A percentile compares a stretch with the other conserved stretches of the same genome.
Conservation (phyloP, 2,113 vertebrate genomes). For the Chamaea fasciata region DNA sequence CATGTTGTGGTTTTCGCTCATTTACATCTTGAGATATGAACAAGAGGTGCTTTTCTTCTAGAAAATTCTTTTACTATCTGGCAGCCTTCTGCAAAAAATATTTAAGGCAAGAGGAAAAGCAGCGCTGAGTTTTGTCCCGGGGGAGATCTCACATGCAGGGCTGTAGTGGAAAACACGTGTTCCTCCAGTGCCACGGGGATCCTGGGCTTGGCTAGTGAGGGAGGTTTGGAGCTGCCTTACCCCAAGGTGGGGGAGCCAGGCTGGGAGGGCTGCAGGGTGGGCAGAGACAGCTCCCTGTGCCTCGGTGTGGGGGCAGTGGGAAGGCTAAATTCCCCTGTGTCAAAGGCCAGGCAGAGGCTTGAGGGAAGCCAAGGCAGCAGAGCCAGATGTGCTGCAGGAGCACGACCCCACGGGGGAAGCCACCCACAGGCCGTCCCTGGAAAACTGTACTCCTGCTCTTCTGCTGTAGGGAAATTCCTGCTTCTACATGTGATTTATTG, state of each 20-base stretch:
- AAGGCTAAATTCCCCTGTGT: neutral
- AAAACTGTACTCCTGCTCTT: neutral
- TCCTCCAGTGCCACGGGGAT: neutral
- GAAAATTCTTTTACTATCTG: neutral
- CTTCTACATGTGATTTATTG: neutral
- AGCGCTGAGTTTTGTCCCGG: neutral
- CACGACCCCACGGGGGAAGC: neutral
- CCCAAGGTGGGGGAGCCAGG: neutral
- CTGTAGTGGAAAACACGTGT: neutral
- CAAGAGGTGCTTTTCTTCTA: neutral
- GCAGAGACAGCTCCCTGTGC: neutral
- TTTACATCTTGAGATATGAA: neutral
- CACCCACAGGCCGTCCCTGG: neutral
- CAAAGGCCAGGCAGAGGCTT: neutral
- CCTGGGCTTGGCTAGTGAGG: rapidly evolving
- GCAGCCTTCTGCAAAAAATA: neutral
- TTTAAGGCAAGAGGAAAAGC: neutral
- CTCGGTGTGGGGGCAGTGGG: rapidly evolving
- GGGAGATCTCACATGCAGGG: neutral
- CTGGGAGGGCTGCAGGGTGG: neutral
- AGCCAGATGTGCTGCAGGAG: neutral
- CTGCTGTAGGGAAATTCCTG: neutral
- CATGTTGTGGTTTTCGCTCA: neutral
- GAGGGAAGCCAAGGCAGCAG: neutral
- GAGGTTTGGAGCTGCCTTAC: neutral